These are phyloP conservation scores for Pithys albifrons DNA, from an alignment of 2,113 vertebrate species.

Conservation along the genomic window DNA sequence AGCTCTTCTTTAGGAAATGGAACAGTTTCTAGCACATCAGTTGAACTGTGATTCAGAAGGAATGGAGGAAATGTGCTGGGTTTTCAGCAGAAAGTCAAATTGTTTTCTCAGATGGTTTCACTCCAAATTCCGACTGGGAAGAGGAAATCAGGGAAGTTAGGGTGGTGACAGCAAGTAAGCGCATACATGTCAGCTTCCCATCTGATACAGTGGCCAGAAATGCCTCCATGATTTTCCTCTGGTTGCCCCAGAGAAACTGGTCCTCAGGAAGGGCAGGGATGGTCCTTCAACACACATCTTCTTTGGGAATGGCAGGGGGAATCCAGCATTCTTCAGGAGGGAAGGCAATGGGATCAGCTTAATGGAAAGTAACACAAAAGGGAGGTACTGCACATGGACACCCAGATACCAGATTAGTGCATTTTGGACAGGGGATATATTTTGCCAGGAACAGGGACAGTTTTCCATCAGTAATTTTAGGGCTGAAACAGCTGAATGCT, in stretches of 20 bases:
- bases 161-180: fast-evolving
- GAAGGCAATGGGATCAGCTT: background rate
- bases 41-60: background rate
- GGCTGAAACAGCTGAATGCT: no score
- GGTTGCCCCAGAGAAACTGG: background rate
- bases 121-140: background rate
- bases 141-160: background rate
- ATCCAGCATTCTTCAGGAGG: background rate
- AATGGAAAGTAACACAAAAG: background rate
- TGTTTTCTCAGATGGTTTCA: conserved; percentile 25
- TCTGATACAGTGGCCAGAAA: background rate
- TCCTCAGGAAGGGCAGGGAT: background rate
- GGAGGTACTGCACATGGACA: background rate
- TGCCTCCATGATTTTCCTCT: fast-evolving
- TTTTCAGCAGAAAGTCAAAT: background rate
- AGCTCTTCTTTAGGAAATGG: background rate
- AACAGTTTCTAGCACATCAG: background rate
- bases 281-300: background rate
- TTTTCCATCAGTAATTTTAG: fast-evolving
- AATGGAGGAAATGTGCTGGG: background rate
- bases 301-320: background rate
- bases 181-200: background rate
- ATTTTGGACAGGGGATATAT: fast-evolving
- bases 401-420: background rate
- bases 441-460: background rate